A percentile compares a stretch with the other conserved stretches of the same genome.
Conservation (phyloP, 2,888 invertebrate genomes). For the Deroplatys truncata region DNA sequence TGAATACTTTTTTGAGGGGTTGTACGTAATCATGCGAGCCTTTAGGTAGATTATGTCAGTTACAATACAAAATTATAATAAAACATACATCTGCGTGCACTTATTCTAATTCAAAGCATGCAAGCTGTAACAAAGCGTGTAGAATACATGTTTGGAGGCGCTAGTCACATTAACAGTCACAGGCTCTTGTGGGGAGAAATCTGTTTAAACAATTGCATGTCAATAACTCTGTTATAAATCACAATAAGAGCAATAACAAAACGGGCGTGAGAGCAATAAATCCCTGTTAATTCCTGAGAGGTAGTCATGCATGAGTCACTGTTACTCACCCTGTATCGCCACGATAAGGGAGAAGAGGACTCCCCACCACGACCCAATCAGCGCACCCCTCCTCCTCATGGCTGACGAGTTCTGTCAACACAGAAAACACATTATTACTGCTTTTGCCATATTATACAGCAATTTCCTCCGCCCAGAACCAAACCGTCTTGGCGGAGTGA, state of each 20-base stretch:
- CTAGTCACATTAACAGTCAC: background rate
- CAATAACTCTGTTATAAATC: background rate
- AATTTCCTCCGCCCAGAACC: background rate
- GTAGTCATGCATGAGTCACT: background rate
- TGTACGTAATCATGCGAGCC: too few species aligned
- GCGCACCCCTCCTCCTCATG: background rate
- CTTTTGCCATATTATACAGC: background rate
- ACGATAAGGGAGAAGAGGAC: slow-evolving; percentile 8
- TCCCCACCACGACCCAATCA: slow-evolving; percentile 15
- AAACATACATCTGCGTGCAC: too few species aligned
- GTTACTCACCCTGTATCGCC: background rate
- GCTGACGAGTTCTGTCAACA: slow-evolving; percentile 1
- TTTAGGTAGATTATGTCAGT: too few species aligned
- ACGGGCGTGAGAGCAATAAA: background rate
- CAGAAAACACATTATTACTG: background rate
- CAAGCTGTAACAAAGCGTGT: too few species aligned
- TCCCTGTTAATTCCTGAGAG: background rate
- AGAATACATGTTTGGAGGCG: too few species aligned
- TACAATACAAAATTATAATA: too few species aligned
- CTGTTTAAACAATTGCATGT: background rate
- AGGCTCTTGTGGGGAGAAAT: background rate
- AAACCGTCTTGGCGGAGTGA: background rate
- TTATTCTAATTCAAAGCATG: too few species aligned
- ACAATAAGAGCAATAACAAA: background rate
- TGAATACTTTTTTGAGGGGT: too few species aligned